Evolutionary conservation across 2,113 vertebrate genomes (phyloP), one percentile per base, ranked within the genome.

Genomic region (Siniperca chuatsi): DNA sequence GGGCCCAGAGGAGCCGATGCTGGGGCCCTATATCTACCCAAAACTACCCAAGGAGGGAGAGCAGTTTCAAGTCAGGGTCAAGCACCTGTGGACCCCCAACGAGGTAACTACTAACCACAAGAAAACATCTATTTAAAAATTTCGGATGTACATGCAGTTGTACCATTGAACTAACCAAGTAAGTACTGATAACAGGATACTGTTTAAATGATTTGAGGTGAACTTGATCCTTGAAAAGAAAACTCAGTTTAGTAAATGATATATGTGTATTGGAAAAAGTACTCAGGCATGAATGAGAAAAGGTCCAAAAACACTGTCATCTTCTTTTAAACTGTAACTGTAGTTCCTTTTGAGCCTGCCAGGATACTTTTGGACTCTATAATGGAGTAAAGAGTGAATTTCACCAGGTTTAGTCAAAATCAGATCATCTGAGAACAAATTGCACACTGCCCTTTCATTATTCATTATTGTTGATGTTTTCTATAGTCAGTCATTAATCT

Each of bases 21-120:
- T 91, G 0, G 94, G 93, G 16, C 79, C 92, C 0, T 99, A 97
- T 73, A 16, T 64, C 5, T 65, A 92, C 65, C 94, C 95, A 0
- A 50, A 76, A 0, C 91, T 97, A 1, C 97, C 97, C 68, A 23
- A 89, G 37, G 82, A 93, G 8, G 96, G 95, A 84, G 87, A 95
- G 78, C 76, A 40, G 2, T 97, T 97, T 83, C 87, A 92, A 54
- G 97, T 97, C 79, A 93, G 57, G 82, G 96, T 99, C 21, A 98
- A 95, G 35, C 98, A 99, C 42, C 58, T 99, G 71, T 89, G 95
- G 82, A 97, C 97, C 21, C 98, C 98, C 44, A 97, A 97, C 46
- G 94, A 97, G 96, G 98, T 99, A 92, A 37, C 7, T 29, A 8
- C 35, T 42, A 5, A 2, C 12, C 6, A 60, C 48, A 61, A 54